Base-by-base conservation (phyloP, 2,888 invertebrate genomes). In the Nasonovia ribisnigri region DNA sequence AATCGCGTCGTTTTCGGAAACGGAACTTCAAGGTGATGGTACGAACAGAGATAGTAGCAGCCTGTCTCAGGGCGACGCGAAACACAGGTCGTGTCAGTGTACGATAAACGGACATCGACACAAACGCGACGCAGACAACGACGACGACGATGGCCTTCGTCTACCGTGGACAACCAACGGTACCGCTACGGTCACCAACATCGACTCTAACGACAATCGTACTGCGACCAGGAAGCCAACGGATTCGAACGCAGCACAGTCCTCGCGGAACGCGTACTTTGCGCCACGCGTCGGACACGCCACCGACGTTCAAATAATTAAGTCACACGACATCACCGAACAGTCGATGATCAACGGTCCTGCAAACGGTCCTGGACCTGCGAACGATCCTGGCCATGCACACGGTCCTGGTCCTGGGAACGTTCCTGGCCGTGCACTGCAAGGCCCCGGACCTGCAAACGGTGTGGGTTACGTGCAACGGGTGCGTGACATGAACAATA, bases 1-100 rank as follows among this genome's bases (percentile, higher is more conserved):
- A 42, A 86, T 94, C 26, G 94, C 94, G n/a, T 84, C 94, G 57
- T 94, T 91, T 51, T 92, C 91, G 1, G 94, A 94, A 77, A 94
- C 90, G 20, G 87, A 92, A 29, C 16, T 92, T 51, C 92, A 48
- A 5, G 84, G 90, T 13, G 94, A 94, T 88, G 92, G 92, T 8
- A 54, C 88, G 0, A 88, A 13, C 29, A 42, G 51, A 29, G 57
- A 87, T 36, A 77, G 77, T 5, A n/a, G 13, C 60, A 48, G 43
- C 46, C 67, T 67, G 42, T 93, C 90, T 0, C 88, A 84, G 13
- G 77, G 13, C n/a, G 77, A 88, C 20, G 6, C 20, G 3, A 89
- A 88, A 36, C 93, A 89, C 8, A 77, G 57, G 36, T 36, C 77
- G 36, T 93, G 93, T 24, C 93, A 42, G 90, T 90, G 90, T n/a